Conservation (phyloP, 2,113 vertebrate species). For the Antechinus stuartii region DNA sequence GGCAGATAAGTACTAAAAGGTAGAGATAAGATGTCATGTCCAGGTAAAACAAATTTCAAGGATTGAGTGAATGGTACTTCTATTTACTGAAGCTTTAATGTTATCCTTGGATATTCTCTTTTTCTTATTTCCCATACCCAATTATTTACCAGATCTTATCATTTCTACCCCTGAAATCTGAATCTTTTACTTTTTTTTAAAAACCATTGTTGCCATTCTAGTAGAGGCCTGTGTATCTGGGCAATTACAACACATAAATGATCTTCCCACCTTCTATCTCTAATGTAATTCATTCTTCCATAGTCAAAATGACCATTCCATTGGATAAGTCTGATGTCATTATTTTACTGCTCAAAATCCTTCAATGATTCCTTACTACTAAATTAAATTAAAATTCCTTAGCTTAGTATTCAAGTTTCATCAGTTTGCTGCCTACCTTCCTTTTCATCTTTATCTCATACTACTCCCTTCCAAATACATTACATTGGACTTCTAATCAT, state of each 20-base stretch:
- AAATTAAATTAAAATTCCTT: background rate
- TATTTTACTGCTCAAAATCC: background rate
- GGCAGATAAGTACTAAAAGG: background rate
- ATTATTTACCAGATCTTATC: background rate
- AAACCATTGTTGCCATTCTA: background rate
- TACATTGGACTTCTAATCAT: background rate
- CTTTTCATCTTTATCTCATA: background rate
- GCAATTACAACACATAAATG: background rate
- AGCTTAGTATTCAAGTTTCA: background rate
- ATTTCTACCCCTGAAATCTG: background rate
- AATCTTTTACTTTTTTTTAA: background rate
- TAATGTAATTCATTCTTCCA: background rate
- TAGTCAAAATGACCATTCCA: background rate
- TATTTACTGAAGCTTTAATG: background rate
- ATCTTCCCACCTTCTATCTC: background rate
- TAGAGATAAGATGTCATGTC: background rate
- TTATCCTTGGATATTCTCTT: background rate
- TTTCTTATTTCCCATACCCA: background rate
- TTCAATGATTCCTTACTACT: background rate
- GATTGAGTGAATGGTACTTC: background rate
- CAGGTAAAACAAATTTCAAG: background rate
- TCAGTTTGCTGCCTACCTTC: background rate
- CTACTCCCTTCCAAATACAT: background rate
- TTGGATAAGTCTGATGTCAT: background rate
- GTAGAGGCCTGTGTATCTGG: background rate